Evolutionary conservation across 2,888 invertebrate species (phyloP).

Genomic region (Phania funesta): DNA sequence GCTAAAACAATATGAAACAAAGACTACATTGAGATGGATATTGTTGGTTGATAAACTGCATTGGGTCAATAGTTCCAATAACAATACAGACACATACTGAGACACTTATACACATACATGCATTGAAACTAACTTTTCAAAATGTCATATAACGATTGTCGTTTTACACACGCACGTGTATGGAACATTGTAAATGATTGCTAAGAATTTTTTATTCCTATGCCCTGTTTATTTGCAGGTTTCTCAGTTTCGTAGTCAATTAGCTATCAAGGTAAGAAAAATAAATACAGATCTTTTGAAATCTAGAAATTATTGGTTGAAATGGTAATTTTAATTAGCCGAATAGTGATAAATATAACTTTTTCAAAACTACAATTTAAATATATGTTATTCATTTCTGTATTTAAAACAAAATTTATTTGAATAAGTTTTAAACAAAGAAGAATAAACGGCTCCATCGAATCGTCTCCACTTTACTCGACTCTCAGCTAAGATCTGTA

Average conservation of each 20-base stretch:
- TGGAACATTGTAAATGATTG: neutral
- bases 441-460: too few species aligned
- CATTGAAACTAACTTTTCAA: neutral
- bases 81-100: neutral
- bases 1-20: slow-evolving; percentile 27
- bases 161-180: neutral
- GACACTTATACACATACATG: neutral
- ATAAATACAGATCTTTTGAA: neutral
- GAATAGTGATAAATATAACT: too few species aligned
- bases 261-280: slow-evolving; percentile 38
- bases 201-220: neutral
- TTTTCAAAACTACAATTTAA: too few species aligned
- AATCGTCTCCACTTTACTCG: too few species aligned
- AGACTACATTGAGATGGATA: slow-evolving; percentile 57
- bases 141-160: neutral
- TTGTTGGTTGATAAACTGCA: slow-evolving; percentile 48
- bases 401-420: too few species aligned
- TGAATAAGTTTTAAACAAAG: too few species aligned
- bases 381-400: too few species aligned
- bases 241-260: slow-evolving; percentile 34
- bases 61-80: slow-evolving; percentile 41
- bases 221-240: slow-evolving; percentile 25
- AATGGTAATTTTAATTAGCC: too few species aligned
- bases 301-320: too few species aligned
- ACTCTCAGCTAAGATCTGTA: too few species aligned